phyloP scores from a whole-genome alignment of 2,113 vertebrate genomes.

The Mastomys natalensis region DNA sequence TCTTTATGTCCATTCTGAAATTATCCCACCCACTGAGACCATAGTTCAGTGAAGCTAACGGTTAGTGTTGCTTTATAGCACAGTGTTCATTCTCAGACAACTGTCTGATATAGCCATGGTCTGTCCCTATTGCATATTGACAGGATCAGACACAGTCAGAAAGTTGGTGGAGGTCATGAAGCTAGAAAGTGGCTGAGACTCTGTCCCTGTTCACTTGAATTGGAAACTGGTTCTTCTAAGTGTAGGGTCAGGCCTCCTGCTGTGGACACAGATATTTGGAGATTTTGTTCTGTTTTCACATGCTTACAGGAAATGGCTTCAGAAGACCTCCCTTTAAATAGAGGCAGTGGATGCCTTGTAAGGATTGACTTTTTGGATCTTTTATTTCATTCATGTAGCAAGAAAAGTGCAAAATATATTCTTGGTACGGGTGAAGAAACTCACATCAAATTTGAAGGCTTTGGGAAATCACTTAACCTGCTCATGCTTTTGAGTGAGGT shows the following conservation, averaged over 20 bases:
- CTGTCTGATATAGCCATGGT: background rate
- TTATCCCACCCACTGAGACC: background rate
- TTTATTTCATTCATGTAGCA: constrained; percentile 34
- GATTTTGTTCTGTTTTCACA: background rate
- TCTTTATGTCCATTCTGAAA: background rate
- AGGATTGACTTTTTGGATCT: background rate
- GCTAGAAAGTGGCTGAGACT: background rate
- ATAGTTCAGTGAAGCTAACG: background rate
- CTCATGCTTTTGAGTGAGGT: background rate
- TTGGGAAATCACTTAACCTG: background rate
- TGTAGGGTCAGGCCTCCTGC: background rate
- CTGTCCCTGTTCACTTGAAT: background rate
- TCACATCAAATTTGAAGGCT: background rate
- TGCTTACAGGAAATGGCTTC: background rate
- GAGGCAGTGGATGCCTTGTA: background rate
- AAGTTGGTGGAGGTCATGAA: background rate
- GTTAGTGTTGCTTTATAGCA: background rate
- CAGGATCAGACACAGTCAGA: background rate
- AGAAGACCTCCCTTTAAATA: background rate
- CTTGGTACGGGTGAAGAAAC: background rate
- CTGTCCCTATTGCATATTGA: background rate
- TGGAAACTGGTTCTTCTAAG: background rate
- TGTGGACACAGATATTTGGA: background rate
- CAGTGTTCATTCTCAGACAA: background rate
- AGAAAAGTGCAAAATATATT: background rate